A percentile compares a stretch with the other conserved stretches of the same genome.
Evolutionary conservation across 2,113 vertebrate species (phyloP).

Genomic region (Melospiza georgiana): DNA sequence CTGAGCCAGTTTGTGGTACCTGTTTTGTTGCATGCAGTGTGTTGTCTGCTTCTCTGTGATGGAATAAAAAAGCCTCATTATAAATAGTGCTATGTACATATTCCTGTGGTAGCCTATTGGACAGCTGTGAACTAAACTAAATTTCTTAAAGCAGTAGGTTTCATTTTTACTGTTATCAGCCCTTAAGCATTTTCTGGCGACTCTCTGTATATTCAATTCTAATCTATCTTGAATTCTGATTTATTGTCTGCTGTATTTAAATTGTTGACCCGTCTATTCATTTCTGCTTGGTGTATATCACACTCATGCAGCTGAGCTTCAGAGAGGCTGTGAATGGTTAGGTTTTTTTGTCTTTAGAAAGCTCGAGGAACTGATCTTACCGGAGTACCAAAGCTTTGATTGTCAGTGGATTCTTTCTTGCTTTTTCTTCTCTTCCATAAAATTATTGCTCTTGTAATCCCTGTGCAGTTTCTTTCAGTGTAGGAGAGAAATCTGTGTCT

Average conservation of each 20-base stretch:
- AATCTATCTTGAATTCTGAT: not conserved
- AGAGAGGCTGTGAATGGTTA: not conserved
- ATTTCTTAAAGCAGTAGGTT: not conserved
- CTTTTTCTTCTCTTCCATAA: not conserved
- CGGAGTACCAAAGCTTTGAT: not conserved
- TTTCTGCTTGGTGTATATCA: not conserved
- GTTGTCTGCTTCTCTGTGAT: not conserved
- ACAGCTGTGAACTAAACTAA: not conserved
- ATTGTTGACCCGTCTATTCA: not conserved
- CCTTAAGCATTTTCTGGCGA: not conserved
- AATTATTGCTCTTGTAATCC: not conserved
- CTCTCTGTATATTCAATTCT: not conserved
- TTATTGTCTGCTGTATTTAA: not conserved
- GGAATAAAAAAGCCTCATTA: not conserved
- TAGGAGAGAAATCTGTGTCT: not conserved
- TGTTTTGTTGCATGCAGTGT: not conserved
- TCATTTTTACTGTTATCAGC: not conserved
- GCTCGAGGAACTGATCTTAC: not conserved
- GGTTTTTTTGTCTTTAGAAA: not conserved
- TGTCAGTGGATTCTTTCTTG: not conserved
- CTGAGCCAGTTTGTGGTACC: fast-evolving
- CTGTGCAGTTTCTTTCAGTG: not conserved
- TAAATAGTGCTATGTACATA: not conserved
- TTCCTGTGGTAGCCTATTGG: not conserved
- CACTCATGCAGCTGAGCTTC: not conserved